Percentiles rank a stretch among this genome's conserved stretches.
These are phyloP conservation scores for Hydroisotoma schaefferi DNA, from an alignment of 2,888 invertebrate species.

Conservation along the genomic window DNA sequence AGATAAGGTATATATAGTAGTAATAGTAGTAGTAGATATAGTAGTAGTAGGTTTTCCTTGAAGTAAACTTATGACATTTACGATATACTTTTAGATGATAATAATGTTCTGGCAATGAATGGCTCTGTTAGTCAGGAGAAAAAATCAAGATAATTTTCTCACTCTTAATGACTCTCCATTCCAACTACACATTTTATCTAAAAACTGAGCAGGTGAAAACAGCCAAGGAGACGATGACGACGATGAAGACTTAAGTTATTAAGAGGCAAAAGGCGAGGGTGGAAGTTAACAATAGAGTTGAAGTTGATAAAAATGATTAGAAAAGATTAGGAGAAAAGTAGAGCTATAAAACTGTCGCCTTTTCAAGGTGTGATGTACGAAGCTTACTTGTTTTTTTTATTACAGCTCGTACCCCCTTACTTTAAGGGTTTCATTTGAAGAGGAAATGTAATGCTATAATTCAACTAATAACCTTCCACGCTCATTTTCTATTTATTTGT, in stretches of 20 bases:
- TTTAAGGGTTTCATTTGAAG: slow-evolving; percentile 1
- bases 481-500: neutral
- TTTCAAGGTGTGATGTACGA: neutral
- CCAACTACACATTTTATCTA: too few relatives aligned
- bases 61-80: too few relatives aligned
- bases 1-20: too few relatives aligned
- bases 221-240: neutral
- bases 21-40: too few relatives aligned
- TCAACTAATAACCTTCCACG: slow-evolving; percentile 19
- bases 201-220: neutral
- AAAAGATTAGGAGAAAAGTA: neutral
- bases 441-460: slow-evolving; percentile 28
- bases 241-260: too few relatives aligned
- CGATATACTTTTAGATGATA: too few relatives aligned
- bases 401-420: too few relatives aligned
- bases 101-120: slow-evolving; percentile 1
- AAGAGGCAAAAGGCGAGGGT: neutral
- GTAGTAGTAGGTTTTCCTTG: too few relatives aligned
- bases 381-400: neutral
- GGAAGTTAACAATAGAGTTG: neutral
- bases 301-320: neutral
- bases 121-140: too few relatives aligned
- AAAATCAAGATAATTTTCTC: too few relatives aligned
- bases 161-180: too few relatives aligned
- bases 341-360: slow-evolving; percentile 2